A percentile compares a stretch with the other conserved stretches of the same genome.
These are phyloP conservation scores for Hirudinaria manillensis DNA, from an alignment of 2,888 invertebrate genomes.

Conservation along the genomic window DNA sequence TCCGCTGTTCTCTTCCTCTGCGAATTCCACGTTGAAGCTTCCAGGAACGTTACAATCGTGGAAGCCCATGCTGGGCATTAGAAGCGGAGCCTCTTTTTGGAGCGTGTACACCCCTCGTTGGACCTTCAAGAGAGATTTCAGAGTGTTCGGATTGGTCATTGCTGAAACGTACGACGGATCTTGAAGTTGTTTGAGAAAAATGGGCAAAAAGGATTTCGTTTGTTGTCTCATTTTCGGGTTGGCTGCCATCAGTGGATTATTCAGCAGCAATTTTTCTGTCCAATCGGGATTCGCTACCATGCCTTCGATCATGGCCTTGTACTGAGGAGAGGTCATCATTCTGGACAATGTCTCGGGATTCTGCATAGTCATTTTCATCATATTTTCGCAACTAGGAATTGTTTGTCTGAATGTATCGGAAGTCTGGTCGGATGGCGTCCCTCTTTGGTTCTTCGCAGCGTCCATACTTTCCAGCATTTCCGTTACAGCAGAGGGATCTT, in stretches of 20 bases:
- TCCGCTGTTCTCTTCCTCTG: background rate
- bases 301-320: conserved; percentile 19
- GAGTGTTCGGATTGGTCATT: conserved; percentile 85
- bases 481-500: background rate
- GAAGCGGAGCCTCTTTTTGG: conserved; percentile 70
- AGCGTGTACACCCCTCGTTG: conserved; percentile 86
- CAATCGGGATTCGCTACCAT: conserved; percentile 16
- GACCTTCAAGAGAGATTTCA: conserved; percentile 87
- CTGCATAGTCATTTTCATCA: conserved; percentile 76
- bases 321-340: conserved; percentile 40
- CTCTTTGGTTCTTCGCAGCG: background rate
- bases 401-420: background rate
- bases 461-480: conserved; percentile 10
- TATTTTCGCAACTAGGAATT: conserved; percentile 57
- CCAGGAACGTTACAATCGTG: background rate
- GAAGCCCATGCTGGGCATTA: conserved; percentile 23
- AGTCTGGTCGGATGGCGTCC: no score
- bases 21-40: background rate
- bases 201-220: conserved; percentile 59
- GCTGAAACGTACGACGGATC: conserved; percentile 78
- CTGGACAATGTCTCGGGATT: conserved; percentile 76
- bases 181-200: conserved; percentile 62
- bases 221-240: conserved; percentile 69
- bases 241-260: conserved; percentile 77
- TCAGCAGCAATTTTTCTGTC: conserved; percentile 33